Base-by-base conservation (phyloP, 2,888 invertebrate species). In the Drosophila parthenogenetica region DNA sequence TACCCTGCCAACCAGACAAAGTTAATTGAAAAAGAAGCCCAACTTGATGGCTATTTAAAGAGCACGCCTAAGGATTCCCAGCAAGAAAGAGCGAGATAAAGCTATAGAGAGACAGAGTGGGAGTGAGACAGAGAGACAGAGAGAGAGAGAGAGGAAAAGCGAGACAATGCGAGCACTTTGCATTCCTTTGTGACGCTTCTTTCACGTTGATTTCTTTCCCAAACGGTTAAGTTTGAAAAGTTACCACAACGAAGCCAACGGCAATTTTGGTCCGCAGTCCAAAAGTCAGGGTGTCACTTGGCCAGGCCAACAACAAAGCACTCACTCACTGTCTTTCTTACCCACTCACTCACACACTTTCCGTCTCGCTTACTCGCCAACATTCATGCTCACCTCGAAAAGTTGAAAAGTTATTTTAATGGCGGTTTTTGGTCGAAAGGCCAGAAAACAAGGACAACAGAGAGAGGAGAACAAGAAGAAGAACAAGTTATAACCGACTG, bases 391-490 rank as follows among this genome's bases (percentile, higher is more conserved):
- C 43, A 39, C 19, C 58, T 42, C 67, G 50, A 62, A 39, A 64
- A 67, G 59, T 59, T 63, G 51, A 64, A 71, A 82, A 85, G 71
- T 79, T 75, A 77, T 77, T 77, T 79, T 63, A 80, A 82, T 78
- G 78, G 69, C 73, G 82, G 73, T 69, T 78, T 81, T 67, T 42
- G 68, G 65, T 53, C 62, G 42, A 43, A 46, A 54, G 51, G 42
- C 55, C 49, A 48, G 25, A 29, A 40, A 55, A 62, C 14, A 45
- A 35, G 43, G 50, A 46, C 32, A 39, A 37, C n/a, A 37, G 17
- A 42, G 42, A 45, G 29, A 37, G 42, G 25, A 4, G 29, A 16
- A 25, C 16, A 2, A 10, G n/a, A 13, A 13, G 5, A 8, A 1
- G 42, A 42, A 32, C 16, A 32, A 14, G n/a, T 17, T 8, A n/a